Conservation (phyloP, 2,888 invertebrate species). For the Dasypolia templi region DNA sequence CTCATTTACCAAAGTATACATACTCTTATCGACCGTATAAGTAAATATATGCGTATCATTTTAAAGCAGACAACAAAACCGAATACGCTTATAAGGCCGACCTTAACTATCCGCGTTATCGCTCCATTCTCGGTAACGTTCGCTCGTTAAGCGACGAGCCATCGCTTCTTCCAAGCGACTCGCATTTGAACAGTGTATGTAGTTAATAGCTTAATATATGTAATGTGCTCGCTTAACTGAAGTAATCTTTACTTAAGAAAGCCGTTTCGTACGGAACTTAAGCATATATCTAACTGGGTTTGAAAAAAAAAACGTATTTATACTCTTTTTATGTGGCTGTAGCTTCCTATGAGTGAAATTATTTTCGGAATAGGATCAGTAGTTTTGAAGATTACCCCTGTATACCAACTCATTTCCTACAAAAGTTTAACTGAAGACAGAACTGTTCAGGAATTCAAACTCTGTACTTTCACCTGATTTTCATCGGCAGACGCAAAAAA, state of each 20-base stretch:
- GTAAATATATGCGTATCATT: constrained; percentile 1
- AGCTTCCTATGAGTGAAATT: neutral
- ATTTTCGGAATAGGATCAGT: neutral
- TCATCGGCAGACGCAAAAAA: no score
- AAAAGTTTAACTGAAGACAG: no score
- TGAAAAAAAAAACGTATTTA: neutral
- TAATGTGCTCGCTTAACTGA: constrained; percentile 32
- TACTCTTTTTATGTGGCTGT: neutral
- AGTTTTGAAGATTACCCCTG: neutral
- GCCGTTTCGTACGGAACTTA: constrained; percentile 2
- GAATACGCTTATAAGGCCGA: constrained; percentile 20
- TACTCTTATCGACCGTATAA: neutral
- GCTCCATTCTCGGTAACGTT: constrained; percentile 57
- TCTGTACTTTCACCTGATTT: no score
- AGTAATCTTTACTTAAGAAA: constrained; percentile 38
- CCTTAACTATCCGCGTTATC: constrained; percentile 56
- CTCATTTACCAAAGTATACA: neutral
- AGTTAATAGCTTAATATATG: constrained; percentile 65
- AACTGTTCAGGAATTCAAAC: no score
- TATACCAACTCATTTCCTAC: neutral
- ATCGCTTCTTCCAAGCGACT: constrained; percentile 48
- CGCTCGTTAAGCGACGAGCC: constrained; percentile 56
- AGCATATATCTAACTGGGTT: neutral
- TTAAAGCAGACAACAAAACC: constrained; percentile 23
- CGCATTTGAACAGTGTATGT: constrained; percentile 57